phyloP scores from a whole-genome alignment of 2,113 vertebrate species.

The Picathartes gymnocephalus region DNA sequence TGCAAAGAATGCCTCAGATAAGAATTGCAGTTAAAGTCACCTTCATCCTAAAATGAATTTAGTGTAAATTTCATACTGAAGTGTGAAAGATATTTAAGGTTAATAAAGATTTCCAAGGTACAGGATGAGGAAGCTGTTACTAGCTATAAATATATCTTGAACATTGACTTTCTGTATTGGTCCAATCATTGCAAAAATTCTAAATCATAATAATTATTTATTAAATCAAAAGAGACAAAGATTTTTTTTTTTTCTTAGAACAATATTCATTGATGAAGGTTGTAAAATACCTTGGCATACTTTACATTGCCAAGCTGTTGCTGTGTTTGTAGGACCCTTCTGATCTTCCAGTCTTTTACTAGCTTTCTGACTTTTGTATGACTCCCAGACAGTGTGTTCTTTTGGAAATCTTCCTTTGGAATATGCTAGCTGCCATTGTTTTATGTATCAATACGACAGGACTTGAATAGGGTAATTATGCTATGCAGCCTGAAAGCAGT shows the following conservation, averaged over 20 bases:
- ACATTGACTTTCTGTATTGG: conserved; percentile 38
- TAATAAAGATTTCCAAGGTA: conserved; percentile 47
- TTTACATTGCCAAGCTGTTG: neutral
- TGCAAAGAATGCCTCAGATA: neutral
- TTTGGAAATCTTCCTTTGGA: neutral
- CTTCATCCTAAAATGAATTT: conserved; percentile 53
- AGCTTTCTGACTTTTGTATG: neutral
- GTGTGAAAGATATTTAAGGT: conserved; percentile 27
- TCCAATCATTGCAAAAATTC: conserved; percentile 54
- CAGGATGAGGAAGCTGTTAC: conserved; percentile 40
- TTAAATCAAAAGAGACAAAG: conserved; percentile 26
- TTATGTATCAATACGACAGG: neutral
- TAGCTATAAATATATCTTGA: conserved; percentile 46
- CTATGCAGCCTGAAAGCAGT: neutral
- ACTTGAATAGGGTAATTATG: neutral
- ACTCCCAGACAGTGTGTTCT: neutral
- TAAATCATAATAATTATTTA: conserved; percentile 60
- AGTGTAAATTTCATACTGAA: conserved; percentile 27
- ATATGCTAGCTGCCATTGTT: neutral
- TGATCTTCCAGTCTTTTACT: neutral
- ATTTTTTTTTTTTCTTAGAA: neutral
- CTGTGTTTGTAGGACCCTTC: neutral
- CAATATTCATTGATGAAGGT: neutral
- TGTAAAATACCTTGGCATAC: neutral
- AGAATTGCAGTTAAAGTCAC: conserved; percentile 63